Conservation (phyloP, 2,888 invertebrate species). For the Branchellion lobata region DNA sequence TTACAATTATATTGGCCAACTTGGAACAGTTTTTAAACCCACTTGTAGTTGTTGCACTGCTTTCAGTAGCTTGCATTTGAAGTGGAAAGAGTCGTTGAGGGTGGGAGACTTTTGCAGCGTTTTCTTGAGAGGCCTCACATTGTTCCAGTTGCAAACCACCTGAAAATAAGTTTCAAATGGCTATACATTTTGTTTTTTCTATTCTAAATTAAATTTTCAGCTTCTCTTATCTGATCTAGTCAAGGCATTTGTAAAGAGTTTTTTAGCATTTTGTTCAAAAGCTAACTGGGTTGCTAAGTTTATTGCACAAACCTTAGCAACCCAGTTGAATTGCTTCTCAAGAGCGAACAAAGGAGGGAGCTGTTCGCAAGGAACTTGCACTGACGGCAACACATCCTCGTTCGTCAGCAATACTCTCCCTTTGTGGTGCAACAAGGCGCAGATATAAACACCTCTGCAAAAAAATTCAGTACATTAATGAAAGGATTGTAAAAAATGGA, state of each 20-base stretch:
- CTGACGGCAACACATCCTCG: conserved; percentile 36
- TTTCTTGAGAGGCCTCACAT: conserved; percentile 27
- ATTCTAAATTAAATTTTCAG: too few relatives aligned
- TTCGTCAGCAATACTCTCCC: conserved; percentile 42
- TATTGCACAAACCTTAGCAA: conserved; percentile 41
- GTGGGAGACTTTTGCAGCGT: conserved; percentile 20
- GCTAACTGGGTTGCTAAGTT: too few relatives aligned
- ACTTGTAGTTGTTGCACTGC: conserved; percentile 36
- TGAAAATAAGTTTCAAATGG: too few relatives aligned
- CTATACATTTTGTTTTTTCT: too few relatives aligned
- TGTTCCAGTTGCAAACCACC: conserved; percentile 41
- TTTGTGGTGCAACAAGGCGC: conserved; percentile 35
- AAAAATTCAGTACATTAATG: background rate
- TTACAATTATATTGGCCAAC: too few relatives aligned
- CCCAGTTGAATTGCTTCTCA: conserved; percentile 42
- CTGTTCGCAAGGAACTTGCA: conserved; percentile 41
- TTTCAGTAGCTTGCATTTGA: conserved; percentile 36
- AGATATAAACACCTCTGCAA: conserved; percentile 42
- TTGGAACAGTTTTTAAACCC: background rate
- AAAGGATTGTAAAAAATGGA: background rate
- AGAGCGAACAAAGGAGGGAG: conserved; percentile 26
- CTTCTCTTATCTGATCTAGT: too few relatives aligned
- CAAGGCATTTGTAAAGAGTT: too few relatives aligned
- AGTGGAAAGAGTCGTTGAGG: conserved; percentile 19
- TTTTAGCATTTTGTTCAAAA: too few relatives aligned